Percentiles rank a stretch among this genome's conserved stretches.
Conservation (phyloP, 2,888 invertebrate genomes). For the Scaptomyza cyrtandrae region DNA sequence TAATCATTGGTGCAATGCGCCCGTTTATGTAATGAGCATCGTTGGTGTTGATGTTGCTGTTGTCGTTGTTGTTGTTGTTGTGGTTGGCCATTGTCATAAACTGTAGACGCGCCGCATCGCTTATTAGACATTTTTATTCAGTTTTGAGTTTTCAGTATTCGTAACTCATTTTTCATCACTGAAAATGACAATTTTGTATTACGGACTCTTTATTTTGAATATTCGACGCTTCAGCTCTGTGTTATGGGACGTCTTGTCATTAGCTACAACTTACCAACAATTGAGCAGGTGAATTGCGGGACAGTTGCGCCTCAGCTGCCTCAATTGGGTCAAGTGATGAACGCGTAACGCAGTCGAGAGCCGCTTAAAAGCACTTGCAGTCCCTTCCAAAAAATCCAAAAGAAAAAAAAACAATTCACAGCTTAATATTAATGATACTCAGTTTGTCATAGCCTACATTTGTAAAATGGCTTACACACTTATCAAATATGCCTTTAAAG, state of each 20-base stretch:
- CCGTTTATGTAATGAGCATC: constrained; percentile 69
- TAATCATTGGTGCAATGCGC: constrained; percentile 58
- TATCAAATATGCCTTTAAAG: neutral
- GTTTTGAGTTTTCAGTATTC: constrained; percentile 39
- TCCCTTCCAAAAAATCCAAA: neutral
- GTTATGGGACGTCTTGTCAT: constrained; percentile 50
- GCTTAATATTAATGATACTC: constrained; percentile 4
- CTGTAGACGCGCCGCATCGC: constrained; percentile 17
- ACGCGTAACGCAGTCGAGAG: constrained; percentile 40
- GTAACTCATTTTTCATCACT: constrained; percentile 44
- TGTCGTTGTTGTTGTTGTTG: neutral
- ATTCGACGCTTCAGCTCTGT: neutral
- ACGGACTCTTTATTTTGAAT: constrained; percentile 13
- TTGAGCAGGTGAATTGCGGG: constrained; percentile 36
- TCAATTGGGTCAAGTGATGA: constrained; percentile 49
- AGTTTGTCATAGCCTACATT: neutral
- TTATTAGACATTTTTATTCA: constrained; percentile 68
- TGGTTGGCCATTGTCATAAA: constrained; percentile 23
- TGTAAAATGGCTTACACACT: neutral
- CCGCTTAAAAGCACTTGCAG: constrained; percentile 32
- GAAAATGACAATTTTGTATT: constrained; percentile 43
- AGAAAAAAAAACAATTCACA: constrained; percentile 3
- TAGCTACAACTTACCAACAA: constrained; percentile 44
- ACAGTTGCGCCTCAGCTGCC: neutral
- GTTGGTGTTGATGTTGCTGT: neutral